phyloP scores from a whole-genome alignment of 2,113 vertebrate species.

The Bubo scandiacus region DNA sequence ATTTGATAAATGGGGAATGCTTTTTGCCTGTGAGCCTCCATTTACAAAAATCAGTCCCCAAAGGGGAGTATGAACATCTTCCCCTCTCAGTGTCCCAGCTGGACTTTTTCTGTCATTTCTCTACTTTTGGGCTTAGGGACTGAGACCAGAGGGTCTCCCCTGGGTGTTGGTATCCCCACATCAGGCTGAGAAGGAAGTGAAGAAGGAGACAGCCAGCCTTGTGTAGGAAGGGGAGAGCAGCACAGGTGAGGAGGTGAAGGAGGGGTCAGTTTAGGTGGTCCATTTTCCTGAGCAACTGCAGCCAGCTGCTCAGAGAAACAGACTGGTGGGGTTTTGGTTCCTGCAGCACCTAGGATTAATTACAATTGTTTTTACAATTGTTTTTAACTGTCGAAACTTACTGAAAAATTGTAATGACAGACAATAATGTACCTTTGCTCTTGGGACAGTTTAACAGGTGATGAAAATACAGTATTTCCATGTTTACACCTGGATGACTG shows the following conservation, averaged over 20 bases:
- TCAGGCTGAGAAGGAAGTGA: neutral
- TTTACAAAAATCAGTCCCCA: neutral
- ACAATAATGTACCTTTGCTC: neutral
- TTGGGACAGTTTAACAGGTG: neutral
- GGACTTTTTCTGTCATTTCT: neutral
- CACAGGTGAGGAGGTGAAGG: neutral
- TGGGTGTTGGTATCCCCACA: neutral
- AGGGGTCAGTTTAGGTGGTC: neutral
- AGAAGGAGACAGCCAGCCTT: neutral
- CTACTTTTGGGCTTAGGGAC: neutral
- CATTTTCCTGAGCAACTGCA: neutral
- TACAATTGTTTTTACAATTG: neutral
- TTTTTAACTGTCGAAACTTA: neutral
- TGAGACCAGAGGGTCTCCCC: neutral
- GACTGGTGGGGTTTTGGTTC: neutral
- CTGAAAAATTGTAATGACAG: neutral
- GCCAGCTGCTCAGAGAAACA: neutral
- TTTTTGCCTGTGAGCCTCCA: neutral
- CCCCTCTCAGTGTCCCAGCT: fast-evolving
- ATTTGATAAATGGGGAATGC: neutral
- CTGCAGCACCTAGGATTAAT: neutral
- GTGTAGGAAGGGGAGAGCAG: neutral
- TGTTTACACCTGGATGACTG: neutral
- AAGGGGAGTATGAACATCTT: neutral
- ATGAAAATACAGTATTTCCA: neutral